These are phyloP conservation scores for Megaptera novaeangliae DNA, from an alignment of 2,113 vertebrate genomes.

Conservation along the genomic window DNA sequence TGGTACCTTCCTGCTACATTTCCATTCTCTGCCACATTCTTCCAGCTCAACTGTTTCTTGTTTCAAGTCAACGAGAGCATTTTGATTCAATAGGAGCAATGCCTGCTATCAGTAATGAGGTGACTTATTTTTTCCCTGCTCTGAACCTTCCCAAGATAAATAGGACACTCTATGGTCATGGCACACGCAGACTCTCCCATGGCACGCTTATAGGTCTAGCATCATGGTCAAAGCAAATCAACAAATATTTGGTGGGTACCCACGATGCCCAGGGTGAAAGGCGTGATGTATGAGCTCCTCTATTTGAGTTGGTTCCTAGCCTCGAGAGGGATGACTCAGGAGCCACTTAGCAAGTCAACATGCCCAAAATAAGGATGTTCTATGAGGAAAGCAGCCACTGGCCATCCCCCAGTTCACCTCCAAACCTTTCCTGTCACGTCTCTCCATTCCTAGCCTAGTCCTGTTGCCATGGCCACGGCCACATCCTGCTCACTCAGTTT, in stretches of 20 bases:
- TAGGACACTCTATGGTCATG: background rate
- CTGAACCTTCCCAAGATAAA: background rate
- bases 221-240: background rate
- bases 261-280: background rate
- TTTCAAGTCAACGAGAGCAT: conserved; percentile 34
- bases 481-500: conserved; percentile 25
- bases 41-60: background rate
- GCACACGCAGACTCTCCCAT: background rate
- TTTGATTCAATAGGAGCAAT: background rate
- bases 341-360: conserved; percentile 34
- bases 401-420: background rate
- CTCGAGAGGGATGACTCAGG: conserved; percentile 62
- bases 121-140: background rate
- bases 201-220: background rate
- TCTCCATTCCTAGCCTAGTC: background rate
- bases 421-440: conserved; percentile 33
- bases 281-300: background rate
- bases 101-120: background rate
- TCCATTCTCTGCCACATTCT: background rate
- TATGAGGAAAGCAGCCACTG: background rate
- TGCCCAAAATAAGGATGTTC: conserved; percentile 53
- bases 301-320: conserved; percentile 61
- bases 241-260: conserved; percentile 7
- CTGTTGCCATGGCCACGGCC: background rate
- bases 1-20: background rate